These are phyloP conservation scores for Pheosia gnoma DNA, from an alignment of 2,888 invertebrate genomes.

Conservation along the genomic window DNA sequence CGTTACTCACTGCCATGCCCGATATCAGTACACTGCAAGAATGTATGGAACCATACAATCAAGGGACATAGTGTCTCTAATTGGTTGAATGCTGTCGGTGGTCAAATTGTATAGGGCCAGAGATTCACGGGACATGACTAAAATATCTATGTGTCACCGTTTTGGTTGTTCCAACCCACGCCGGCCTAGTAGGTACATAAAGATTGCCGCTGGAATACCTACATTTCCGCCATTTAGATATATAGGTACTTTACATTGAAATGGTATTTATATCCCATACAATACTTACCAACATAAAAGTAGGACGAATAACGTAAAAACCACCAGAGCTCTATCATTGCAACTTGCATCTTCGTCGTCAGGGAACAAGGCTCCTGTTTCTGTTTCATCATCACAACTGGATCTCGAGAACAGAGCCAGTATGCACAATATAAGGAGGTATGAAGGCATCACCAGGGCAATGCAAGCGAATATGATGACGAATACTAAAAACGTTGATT, in stretches of 20 bases:
- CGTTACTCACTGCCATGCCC: conserved; percentile 76
- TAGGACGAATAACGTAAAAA: conserved; percentile 67
- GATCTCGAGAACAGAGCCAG: conserved; percentile 77
- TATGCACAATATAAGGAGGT: conserved; percentile 78
- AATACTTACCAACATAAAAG: conserved; percentile 73
- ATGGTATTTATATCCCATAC: background rate
- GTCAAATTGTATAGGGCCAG: too few species aligned
- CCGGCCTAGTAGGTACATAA: too few species aligned
- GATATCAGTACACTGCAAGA: conserved; percentile 62
- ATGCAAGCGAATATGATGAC: conserved; percentile 86
- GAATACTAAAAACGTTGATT: conserved; percentile 87
- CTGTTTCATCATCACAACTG: conserved; percentile 66
- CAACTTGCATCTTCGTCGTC: conserved; percentile 66
- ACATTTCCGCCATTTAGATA: too few species aligned
- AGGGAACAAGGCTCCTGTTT: conserved; percentile 72
- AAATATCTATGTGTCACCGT: too few species aligned
- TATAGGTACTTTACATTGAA: background rate
- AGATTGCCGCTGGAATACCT: too few species aligned
- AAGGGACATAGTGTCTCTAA: background rate
- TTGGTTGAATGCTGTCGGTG: too few species aligned
- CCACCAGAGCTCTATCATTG: conserved; percentile 66
- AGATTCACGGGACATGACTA: too few species aligned
- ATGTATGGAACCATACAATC: background rate
- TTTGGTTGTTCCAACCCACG: too few species aligned
- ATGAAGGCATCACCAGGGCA: conserved; percentile 86